Percentiles rank a stretch among this genome's conserved stretches.
phyloP scores from a whole-genome alignment of 2,113 vertebrate genomes.

The Polyodon spathula region DNA sequence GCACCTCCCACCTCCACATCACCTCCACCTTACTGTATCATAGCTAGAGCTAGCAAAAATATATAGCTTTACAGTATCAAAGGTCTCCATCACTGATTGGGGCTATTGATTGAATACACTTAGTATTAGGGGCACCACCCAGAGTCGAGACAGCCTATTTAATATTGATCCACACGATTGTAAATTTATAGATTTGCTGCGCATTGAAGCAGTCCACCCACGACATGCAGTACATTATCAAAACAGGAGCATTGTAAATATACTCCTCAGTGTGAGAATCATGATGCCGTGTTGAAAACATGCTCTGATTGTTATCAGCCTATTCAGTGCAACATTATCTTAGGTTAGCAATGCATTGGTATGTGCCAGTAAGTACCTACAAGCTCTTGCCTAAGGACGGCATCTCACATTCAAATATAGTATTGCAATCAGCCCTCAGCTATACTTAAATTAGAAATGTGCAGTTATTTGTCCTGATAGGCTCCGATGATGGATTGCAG shows the following conservation, averaged over 20 bases:
- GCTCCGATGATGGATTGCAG: too few relatives aligned
- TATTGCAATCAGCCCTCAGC: too few relatives aligned
- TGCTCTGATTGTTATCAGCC: not conserved
- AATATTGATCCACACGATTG: slow-evolving; percentile 28
- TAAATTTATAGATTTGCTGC: slow-evolving; percentile 23
- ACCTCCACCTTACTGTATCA: too few relatives aligned
- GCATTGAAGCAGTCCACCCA: slow-evolving; percentile 10
- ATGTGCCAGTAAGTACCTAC: too few relatives aligned
- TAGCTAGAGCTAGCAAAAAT: slow-evolving; percentile 6
- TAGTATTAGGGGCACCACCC: slow-evolving; percentile 21
- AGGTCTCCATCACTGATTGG: slow-evolving; percentile 19
- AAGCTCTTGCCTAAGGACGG: too few relatives aligned
- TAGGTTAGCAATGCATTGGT: too few relatives aligned
- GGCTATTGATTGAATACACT: slow-evolving; percentile 28
- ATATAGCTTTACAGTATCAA: slow-evolving; percentile 17
- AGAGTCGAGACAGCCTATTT: slow-evolving; percentile 27
- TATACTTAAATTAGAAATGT: too few relatives aligned
- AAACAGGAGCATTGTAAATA: slow-evolving; percentile 13
- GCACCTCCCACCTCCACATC: too few relatives aligned
- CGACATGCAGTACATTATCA: slow-evolving; percentile 9
- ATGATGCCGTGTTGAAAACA: not conserved
- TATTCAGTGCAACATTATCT: not conserved
- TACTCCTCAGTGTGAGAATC: not conserved
- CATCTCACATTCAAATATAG: too few relatives aligned
- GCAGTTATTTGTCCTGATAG: too few relatives aligned